Base-by-base conservation (phyloP, 92 coral and sea anemone species). In the Metridium senile region DNA sequence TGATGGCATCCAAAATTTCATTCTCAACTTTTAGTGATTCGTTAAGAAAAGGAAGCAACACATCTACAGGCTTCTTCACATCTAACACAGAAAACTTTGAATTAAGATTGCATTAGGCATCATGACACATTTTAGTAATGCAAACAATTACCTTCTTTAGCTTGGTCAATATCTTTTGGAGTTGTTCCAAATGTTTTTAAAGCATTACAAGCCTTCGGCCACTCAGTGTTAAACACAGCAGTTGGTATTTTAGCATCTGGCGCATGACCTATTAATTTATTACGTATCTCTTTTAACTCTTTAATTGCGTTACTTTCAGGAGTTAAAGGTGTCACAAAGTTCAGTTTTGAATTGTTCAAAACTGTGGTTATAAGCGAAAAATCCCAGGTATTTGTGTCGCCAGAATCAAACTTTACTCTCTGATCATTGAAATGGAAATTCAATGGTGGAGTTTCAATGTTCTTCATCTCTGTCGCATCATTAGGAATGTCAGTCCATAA, bases 201-300 rank as follows among this genome's bases (percentile, higher is more conserved):
- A 25, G 72, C 79, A 16, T 17, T 35, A 25, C 72, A 59, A 31
- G 79, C 80, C 23, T 72, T 66, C 31, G 66, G 39, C 85, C 85
- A 81, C 25, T 62, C 59, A 11, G 54, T 54, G 9, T 52, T 32
- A 51, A 59, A 81, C 35, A 23, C 49, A 26, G 59, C 47, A 62
- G 16, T 30, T 31, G 79, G 10, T 18, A 72, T 30, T 59, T 30
- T 72, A 8, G 79, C 79, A 39, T 73, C 80, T 6, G 58, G 6
- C 18, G 80, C 73, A 51, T 81, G 85, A 57, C 85, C 62, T 31
- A 81, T 49, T 35, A 79, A 45, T 0, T 9, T 70, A 56, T 79
- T 71, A 35, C 84, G 84, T 31, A 79, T 71, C 28, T 39, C 59
- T 61, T 72, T 70, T 46, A 79, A 29, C 1, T 79, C 75, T 20